Evolutionary conservation across 2,113 vertebrate species (phyloP), one percentile per base, ranked within the genome.

Genomic region (Platysternon megacephalum): DNA sequence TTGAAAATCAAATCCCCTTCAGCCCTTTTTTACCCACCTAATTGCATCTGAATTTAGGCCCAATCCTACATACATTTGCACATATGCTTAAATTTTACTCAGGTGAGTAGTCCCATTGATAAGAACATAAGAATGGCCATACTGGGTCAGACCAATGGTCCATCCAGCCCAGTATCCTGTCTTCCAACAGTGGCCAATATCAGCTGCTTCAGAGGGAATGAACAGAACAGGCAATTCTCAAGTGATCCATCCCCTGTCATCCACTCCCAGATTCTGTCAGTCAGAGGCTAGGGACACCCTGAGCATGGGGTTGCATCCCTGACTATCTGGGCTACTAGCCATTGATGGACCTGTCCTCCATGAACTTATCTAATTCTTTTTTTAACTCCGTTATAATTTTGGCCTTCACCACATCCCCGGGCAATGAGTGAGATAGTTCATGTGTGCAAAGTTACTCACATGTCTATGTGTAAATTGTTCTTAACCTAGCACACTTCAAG

Each of bases 401-500:
- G 9, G 35, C n/a, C n/a, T 72, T 72, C 19, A 72, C n/a, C n/a
- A 72, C 19, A 39, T 22, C 35, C 17, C 65, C 65, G 39, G 19
- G 19, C n/a, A 72, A 39, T 72, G 65, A 39, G 35, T 72, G 65
- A 39, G 35, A 39, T 17, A 9, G n/a, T 72, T 72, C 65, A 72
- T 39, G 65, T 22, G 17, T 72, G 19, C 65, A 72, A 72, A 39
- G n/a, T 39, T 58, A 58, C 11, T 13, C 56, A 28, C 55, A 29
- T 2, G 12, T 58, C 56, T 58, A 12, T 58, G 28, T 58, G 56
- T 29, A 32, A 82, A 53, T 11, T 72, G 51, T 89, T 86, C 94
- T 84, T 90, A 84, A 95, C 82, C 48, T 49, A 46, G 83, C 84
- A 22, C 17, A 52, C 48, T 95, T 90, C 86, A 90, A 83, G 29